Conservation (phyloP, 2,888 invertebrate genomes). For the Polymixis lichenea region DNA sequence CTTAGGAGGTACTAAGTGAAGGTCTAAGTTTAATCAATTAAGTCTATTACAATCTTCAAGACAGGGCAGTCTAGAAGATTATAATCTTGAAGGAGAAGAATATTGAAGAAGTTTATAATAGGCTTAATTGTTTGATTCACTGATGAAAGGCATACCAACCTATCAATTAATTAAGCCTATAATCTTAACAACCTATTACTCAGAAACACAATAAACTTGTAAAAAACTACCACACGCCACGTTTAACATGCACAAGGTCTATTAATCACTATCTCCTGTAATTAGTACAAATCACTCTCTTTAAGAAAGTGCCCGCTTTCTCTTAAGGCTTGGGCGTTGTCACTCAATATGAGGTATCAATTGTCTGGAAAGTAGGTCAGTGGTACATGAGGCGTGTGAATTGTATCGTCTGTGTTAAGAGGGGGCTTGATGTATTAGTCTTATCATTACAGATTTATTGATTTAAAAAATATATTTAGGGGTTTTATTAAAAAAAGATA, state of each 20-base stretch:
- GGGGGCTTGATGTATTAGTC: not conserved
- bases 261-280: conserved; percentile 18
- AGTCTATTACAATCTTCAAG: too few species aligned
- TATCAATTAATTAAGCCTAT: not conserved
- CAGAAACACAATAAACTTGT: not conserved
- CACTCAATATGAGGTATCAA: conserved; percentile 72
- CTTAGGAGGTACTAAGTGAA: too few species aligned
- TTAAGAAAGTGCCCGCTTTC: conserved; percentile 58
- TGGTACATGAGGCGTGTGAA: conserved; percentile 64
- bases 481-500: too few species aligned
- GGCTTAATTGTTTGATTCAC: too few species aligned
- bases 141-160: too few species aligned
- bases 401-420: conserved; percentile 24
- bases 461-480: too few species aligned
- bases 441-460: not conserved
- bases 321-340: conserved; percentile 50
- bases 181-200: not conserved
- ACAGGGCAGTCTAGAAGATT: too few species aligned
- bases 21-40: too few species aligned
- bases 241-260: conserved; percentile 28
- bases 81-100: too few species aligned
- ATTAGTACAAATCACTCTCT: conserved; percentile 41
- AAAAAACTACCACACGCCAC: not conserved
- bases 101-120: too few species aligned
- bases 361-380: conserved; percentile 78